Percentiles rank a stretch among this genome's conserved stretches.
These are phyloP conservation scores for Tineola bisselliella DNA, from an alignment of 2,888 invertebrate species.

Conservation along the genomic window DNA sequence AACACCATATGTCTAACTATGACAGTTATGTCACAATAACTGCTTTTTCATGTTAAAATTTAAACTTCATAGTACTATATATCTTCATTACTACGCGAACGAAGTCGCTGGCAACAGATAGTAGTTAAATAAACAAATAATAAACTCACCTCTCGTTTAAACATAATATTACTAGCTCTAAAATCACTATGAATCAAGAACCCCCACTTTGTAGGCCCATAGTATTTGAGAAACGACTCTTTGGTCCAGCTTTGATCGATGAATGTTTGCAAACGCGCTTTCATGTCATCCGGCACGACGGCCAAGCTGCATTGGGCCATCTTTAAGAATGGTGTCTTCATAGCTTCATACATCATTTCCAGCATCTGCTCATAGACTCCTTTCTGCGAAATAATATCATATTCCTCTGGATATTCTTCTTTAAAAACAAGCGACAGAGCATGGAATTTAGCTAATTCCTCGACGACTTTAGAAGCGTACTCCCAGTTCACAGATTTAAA, in stretches of 20 bases:
- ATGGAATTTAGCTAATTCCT: constrained; percentile 37
- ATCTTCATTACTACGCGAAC: too few relatives aligned
- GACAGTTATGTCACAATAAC: too few relatives aligned
- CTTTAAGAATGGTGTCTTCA: constrained; percentile 14
- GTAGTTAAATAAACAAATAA: not conserved
- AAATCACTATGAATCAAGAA: constrained; percentile 33
- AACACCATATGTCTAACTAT: too few relatives aligned
- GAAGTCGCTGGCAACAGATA: too few relatives aligned
- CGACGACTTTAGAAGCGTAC: constrained; percentile 28
- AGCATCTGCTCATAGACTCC: constrained; percentile 13
- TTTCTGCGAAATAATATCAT: constrained; percentile 16
- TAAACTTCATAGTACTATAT: too few relatives aligned
- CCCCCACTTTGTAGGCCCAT: constrained; percentile 22
- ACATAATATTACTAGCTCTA: constrained; percentile 30
- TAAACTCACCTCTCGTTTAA: constrained; percentile 20
- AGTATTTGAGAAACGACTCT: constrained; percentile 20
- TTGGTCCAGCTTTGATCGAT: constrained; percentile 16
- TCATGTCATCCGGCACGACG: constrained; percentile 25
- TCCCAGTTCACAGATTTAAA: constrained; percentile 31
- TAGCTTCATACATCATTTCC: not conserved
- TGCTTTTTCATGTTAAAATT: too few relatives aligned
- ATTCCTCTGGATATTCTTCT: constrained; percentile 30
- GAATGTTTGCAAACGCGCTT: constrained; percentile 21
- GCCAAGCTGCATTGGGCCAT: constrained; percentile 17
- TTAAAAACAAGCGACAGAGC: constrained; percentile 40